Conservation (phyloP, 2,113 vertebrate genomes). For the Halcyon senegalensis region DNA sequence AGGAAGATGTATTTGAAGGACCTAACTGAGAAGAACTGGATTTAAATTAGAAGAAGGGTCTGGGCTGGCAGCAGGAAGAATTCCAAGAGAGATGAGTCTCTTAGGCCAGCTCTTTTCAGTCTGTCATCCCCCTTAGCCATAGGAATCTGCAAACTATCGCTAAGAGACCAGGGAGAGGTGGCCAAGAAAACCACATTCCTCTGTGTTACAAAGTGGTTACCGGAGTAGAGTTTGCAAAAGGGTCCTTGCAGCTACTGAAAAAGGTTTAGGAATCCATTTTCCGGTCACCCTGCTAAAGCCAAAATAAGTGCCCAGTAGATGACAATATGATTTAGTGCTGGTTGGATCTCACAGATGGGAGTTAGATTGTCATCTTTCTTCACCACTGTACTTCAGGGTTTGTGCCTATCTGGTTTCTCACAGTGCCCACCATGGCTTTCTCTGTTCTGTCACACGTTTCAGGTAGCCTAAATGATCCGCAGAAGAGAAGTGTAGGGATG, state of each 20-base stretch:
- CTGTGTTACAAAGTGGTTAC: slow-evolving; percentile 31
- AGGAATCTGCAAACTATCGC: slow-evolving; percentile 10
- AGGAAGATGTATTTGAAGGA: neutral
- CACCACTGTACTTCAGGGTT: neutral
- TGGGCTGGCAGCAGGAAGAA: neutral
- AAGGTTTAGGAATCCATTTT: slow-evolving; percentile 14
- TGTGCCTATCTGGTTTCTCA: neutral
- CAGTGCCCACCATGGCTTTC: neutral
- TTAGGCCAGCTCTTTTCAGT: slow-evolving; percentile 27
- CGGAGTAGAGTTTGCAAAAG: slow-evolving; percentile 12
- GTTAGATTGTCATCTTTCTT: neutral
- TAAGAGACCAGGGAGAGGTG: neutral
- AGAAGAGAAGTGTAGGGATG: slow-evolving; percentile 85
- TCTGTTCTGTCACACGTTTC: slow-evolving; percentile 27
- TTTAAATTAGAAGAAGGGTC: neutral
- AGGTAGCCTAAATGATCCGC: slow-evolving; percentile 81
- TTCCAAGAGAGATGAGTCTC: neutral
- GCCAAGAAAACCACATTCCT: slow-evolving; percentile 49
- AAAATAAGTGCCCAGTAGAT: neutral
- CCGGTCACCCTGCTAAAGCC: neutral
- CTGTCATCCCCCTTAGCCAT: neutral
- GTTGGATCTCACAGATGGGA: neutral
- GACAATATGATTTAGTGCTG: neutral
- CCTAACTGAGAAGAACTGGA: neutral
- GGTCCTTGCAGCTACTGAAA: neutral